Conservation (phyloP, 2,888 invertebrate genomes). For the Eutolmus rufibarbis region DNA sequence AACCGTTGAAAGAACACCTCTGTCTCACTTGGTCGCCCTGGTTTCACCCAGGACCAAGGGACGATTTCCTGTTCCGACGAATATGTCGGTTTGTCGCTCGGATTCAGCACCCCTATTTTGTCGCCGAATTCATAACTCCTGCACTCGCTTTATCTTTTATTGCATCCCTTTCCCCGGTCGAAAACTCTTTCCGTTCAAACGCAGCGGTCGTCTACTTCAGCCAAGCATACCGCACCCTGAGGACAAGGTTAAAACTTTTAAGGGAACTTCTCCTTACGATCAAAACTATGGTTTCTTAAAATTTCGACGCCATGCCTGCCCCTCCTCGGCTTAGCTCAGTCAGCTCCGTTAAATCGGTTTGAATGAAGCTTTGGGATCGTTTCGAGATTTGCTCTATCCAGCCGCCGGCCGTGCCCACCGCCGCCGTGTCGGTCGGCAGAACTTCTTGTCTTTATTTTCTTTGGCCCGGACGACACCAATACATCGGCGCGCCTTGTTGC, state of each 20-base stretch:
- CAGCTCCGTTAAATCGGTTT: not conserved
- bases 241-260: slow-evolving; percentile 35
- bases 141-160: slow-evolving; percentile 40
- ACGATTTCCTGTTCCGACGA: not conserved
- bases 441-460: slow-evolving; percentile 41
- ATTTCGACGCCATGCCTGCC: not conserved
- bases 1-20: slow-evolving; percentile 18
- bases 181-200: not conserved
- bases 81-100: not conserved
- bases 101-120: not conserved
- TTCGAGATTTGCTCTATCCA: slow-evolving; percentile 1
- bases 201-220: not conserved
- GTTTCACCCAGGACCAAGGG: not conserved
- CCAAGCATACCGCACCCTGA: not conserved
- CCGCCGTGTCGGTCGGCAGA: too few species aligned
- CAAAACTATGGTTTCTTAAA: slow-evolving; percentile 33
- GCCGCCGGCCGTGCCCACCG: too few species aligned
- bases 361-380: slow-evolving; percentile 17
- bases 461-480: not conserved
- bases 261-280: not conserved
- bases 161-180: not conserved
- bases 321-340: not conserved
- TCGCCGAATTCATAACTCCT: slow-evolving; percentile 37
- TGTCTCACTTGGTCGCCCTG: not conserved
- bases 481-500: not conserved